Percentiles rank a stretch among this genome's conserved stretches.
These are phyloP conservation scores for Amblyjoppa fuscipennis DNA, from an alignment of 2,888 invertebrate species.

Conservation along the genomic window DNA sequence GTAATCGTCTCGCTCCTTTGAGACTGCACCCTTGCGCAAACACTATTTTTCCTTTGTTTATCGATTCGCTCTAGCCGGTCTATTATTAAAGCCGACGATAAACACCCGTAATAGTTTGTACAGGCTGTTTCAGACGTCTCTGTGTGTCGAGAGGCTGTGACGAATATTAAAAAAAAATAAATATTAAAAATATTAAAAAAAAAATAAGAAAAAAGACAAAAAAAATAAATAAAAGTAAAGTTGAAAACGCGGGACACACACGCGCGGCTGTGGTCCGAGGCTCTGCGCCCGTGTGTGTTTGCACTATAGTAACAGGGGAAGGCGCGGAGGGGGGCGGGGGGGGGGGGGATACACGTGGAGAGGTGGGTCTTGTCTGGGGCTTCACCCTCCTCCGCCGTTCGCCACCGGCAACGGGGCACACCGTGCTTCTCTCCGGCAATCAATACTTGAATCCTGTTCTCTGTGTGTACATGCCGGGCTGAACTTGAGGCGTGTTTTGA, in stretches of 20 bases:
- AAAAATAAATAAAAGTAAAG: constrained; percentile 18
- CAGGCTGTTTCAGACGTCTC: constrained; percentile 22
- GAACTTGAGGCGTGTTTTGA: constrained; percentile 75
- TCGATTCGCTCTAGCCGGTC: constrained; percentile 65
- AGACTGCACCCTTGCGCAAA: constrained; percentile 17
- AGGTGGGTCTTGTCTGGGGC: constrained; percentile 81
- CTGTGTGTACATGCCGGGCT: constrained; percentile 70
- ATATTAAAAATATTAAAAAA: too few relatives aligned
- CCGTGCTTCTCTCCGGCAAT: constrained; percentile 81
- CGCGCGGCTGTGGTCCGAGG: constrained; percentile 33
- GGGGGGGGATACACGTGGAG: constrained; percentile 73
- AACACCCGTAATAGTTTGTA: constrained; percentile 56
- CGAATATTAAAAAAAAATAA: constrained; percentile 34
- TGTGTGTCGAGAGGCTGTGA: constrained; percentile 35
- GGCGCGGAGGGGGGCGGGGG: not conserved
- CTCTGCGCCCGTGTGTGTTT: constrained; percentile 40
- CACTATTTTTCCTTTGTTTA: constrained; percentile 63
- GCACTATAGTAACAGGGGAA: constrained; percentile 75
- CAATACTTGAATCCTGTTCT: constrained; percentile 83
- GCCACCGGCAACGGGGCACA: constrained; percentile 72
- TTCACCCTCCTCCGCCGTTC: constrained; percentile 78
- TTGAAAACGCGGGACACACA: constrained; percentile 43
- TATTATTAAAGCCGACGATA: constrained; percentile 69
- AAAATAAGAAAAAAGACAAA: constrained; percentile 1
- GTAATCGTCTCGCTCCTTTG: not conserved